Evolutionary conservation across 2,797 vertebrate genomes (phyloP).

Genomic region (Cryptoprocta ferox): DNA sequence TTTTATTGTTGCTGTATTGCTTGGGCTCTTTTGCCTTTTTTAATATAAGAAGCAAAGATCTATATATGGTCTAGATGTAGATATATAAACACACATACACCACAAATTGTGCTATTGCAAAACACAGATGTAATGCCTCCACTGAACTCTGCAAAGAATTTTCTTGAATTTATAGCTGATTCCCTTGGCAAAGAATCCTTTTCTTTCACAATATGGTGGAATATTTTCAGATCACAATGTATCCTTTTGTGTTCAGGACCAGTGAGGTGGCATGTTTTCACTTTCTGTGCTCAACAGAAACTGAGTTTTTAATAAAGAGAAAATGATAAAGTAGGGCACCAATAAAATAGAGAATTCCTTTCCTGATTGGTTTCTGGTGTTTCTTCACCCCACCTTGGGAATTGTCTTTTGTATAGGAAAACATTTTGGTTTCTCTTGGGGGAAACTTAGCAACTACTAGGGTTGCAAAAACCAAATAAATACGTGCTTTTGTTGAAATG

Average conservation of each 20-base stretch:
- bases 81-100: background rate
- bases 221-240: slow-evolving; percentile 65
- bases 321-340: slow-evolving; percentile 52
- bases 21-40: background rate
- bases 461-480: slow-evolving; percentile 28
- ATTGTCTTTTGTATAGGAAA: slow-evolving; percentile 48
- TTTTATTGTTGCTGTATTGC: background rate
- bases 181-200: slow-evolving; percentile 55
- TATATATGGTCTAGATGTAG: background rate
- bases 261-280: slow-evolving; percentile 42
- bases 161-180: slow-evolving; percentile 53
- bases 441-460: slow-evolving; percentile 19
- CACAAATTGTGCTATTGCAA: slow-evolving; percentile 36
- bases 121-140: slow-evolving; percentile 19
- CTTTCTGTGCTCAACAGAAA: slow-evolving; percentile 39
- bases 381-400: slow-evolving; percentile 22
- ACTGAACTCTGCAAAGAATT: background rate
- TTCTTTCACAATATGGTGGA: slow-evolving; percentile 58
- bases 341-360: slow-evolving; percentile 62
- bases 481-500: background rate
- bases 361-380: slow-evolving; percentile 9
- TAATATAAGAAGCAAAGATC: slow-evolving; percentile 36
- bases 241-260: slow-evolving; percentile 64
- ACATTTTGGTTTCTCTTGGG: background rate
- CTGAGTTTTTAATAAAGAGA: slow-evolving; percentile 69